Evolutionary conservation across 1,140 invertebrate species (phyloP), one percentile per base, ranked within the genome.

Genomic region (Radopholus similis): DNA sequence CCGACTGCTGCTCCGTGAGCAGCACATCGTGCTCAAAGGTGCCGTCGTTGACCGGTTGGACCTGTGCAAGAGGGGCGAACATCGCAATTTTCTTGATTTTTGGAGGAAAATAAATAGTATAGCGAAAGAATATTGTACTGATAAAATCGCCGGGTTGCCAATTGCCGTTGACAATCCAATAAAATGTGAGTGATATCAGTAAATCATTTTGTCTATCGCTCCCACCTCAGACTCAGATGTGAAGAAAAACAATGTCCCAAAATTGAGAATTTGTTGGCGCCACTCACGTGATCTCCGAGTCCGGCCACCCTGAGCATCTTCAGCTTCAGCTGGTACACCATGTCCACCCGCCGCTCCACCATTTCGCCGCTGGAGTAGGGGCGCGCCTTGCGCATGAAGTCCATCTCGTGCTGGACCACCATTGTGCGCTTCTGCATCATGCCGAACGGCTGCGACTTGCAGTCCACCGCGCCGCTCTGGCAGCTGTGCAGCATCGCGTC

Each of bases 21-120:
- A 76, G 44, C 21, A 76, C 40, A 49, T 76, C 74, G 4, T 76
- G 74, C 59, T 76, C 54, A 34, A 76, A 76, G 18, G 74, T 76
- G 30, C 74, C 74, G 51, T 76, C 74, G 44, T 76, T 76, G 11
- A 54, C 57, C 38, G 74, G 72, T n/a, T 18, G 32, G 9, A 75
- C 72, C 70, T 74, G 13, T 21, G 15, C 26, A 47, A 47, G 15
- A 18, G 26, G 4, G 42, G n/a, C n/a, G n/a, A n/a, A n/a, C n/a
- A n/a, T n/a, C n/a, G n/a, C n/a, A n/a, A n/a, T n/a, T n/a, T n/a
- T n/a, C n/a, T n/a, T n/a, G n/a, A n/a, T n/a, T n/a, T n/a, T n/a
- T n/a, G n/a, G n/a, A n/a, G n/a, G n/a, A n/a, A n/a, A n/a, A n/a
- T n/a, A n/a, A n/a, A n/a, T n/a, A n/a, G n/a, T n/a, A n/a, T n/a